Conservation (phyloP, 2,888 invertebrate species). For the Trissoscelio sp. region DNA sequence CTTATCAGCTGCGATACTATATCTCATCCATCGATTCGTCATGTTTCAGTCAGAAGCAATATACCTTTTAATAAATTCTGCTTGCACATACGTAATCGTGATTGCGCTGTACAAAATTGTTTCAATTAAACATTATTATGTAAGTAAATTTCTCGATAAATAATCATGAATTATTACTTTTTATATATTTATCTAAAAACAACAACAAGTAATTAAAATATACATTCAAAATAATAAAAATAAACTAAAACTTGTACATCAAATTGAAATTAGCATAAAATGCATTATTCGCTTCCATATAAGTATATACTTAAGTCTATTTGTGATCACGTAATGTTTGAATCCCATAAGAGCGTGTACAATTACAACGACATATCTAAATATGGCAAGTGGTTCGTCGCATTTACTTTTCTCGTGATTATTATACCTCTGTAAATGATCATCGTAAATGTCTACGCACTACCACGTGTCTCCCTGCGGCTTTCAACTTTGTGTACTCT, state of each 20-base stretch:
- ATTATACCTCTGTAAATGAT: conserved; percentile 55
- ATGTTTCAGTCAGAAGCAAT: conserved; percentile 30
- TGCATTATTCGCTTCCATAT: conserved; percentile 29
- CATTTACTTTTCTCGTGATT: conserved; percentile 61
- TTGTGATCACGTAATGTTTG: conserved; percentile 53
- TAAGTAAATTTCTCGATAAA: no score
- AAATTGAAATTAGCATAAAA: not conserved
- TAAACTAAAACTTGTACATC: no score
- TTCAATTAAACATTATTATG: not conserved
- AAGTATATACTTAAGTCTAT: conserved; percentile 36
- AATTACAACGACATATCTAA: conserved; percentile 59
- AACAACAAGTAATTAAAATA: no score
- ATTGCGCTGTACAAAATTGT: not conserved
- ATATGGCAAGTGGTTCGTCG: conserved; percentile 64
- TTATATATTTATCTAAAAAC: no score
- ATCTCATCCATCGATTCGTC: conserved; percentile 42
- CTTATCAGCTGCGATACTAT: conserved; percentile 35
- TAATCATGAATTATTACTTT: no score
- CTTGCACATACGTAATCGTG: not conserved
- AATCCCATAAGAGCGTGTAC: conserved; percentile 42
- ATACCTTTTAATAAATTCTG: not conserved
- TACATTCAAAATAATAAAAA: no score
- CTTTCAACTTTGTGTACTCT: conserved; percentile 14
- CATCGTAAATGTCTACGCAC: conserved; percentile 35
- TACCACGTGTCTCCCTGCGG: conserved; percentile 4